Conservation (phyloP, 2,888 invertebrate species). For the Eucera pruinosa region DNA sequence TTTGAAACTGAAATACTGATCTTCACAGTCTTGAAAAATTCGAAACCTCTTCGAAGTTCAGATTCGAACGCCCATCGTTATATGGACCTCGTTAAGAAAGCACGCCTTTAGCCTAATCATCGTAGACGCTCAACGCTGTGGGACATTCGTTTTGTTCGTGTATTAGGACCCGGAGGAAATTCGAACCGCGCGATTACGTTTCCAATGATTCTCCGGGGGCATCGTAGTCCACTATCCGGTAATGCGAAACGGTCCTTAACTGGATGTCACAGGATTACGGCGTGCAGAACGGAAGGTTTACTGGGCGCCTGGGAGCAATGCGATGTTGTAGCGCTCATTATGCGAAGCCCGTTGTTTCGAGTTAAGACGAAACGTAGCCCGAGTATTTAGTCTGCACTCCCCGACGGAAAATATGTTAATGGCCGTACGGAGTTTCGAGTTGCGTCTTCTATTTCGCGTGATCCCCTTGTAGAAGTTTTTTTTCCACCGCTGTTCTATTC, state of each 20-base stretch:
- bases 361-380: slow-evolving; percentile 34
- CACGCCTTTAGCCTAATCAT: neutral
- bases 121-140: too few relatives aligned
- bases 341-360: slow-evolving; percentile 41
- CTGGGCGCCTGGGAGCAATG: slow-evolving; percentile 53
- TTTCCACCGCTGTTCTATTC: neutral
- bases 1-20: too few relatives aligned
- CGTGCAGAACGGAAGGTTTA: slow-evolving; percentile 46
- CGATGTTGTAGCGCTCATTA: slow-evolving; percentile 54
- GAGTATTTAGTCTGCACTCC: slow-evolving; percentile 17
- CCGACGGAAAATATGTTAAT: slow-evolving; percentile 35
- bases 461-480: neutral
- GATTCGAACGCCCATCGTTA: too few relatives aligned
- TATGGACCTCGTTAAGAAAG: too few relatives aligned
- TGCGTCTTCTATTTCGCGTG: slow-evolving; percentile 10
- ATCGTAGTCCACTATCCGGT: slow-evolving; percentile 5
- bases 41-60: too few relatives aligned
- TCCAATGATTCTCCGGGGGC: slow-evolving; percentile 24
- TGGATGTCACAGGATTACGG: slow-evolving; percentile 51
- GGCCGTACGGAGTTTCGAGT: neutral
- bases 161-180: neutral
- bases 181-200: slow-evolving; percentile 39
- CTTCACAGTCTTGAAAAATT: too few relatives aligned
- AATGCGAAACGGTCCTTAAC: slow-evolving; percentile 53
- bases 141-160: neutral